Conservation (phyloP, 2,888 invertebrate species). For the Exocentrus adspersus region DNA sequence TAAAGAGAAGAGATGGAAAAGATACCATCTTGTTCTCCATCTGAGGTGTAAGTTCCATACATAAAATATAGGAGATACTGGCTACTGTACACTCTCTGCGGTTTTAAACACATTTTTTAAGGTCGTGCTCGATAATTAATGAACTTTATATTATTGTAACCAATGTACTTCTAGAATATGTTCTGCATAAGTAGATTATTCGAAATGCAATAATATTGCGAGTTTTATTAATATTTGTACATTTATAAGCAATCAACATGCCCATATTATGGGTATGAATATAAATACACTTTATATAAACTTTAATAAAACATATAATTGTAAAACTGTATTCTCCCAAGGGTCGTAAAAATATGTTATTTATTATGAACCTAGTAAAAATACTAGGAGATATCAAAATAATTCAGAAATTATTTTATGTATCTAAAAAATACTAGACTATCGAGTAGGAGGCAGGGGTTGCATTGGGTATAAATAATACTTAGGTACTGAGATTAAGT, state of each 20-base stretch:
- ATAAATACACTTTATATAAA: background rate
- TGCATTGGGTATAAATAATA: too few species aligned
- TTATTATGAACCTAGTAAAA: background rate
- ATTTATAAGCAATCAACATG: background rate
- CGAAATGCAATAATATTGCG: slow-evolving; percentile 24
- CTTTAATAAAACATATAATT: too few species aligned
- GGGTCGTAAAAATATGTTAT: background rate
- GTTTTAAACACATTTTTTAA: slow-evolving; percentile 46
- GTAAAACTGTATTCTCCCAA: background rate
- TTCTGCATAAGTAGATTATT: slow-evolving; percentile 33
- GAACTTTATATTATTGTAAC: slow-evolving; percentile 34
- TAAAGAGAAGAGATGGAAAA: slow-evolving; percentile 49
- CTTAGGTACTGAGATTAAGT: too few species aligned
- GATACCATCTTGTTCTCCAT: slow-evolving; percentile 54
- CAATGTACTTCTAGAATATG: slow-evolving; percentile 19
- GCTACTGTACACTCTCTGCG: slow-evolving; percentile 53
- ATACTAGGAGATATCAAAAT: background rate
- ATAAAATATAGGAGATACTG: slow-evolving; percentile 61
- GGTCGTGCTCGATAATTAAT: slow-evolving; percentile 41
- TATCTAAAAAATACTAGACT: background rate
- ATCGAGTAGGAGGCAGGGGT: background rate
- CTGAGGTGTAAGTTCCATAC: slow-evolving; percentile 55
- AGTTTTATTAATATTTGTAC: slow-evolving; percentile 28
- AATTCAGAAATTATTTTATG: background rate
- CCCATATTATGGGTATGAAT: background rate